phyloP scores from a whole-genome alignment of 2,888 invertebrate species.

The Oscheius sp. region DNA sequence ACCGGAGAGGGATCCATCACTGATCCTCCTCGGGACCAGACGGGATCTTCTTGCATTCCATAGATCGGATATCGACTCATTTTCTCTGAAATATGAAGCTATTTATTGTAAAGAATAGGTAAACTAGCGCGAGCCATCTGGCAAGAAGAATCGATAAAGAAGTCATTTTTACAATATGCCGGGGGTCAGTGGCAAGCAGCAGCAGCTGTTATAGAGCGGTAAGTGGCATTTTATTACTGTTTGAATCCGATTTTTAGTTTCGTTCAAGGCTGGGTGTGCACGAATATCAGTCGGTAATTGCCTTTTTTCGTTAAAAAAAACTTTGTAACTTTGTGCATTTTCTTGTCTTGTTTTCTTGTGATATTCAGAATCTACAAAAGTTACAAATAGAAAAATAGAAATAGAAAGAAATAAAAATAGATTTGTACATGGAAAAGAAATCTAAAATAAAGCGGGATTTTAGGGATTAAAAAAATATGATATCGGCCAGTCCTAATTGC shows the following conservation, averaged over 20 bases:
- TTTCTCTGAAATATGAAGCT: not conserved
- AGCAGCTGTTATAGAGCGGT: too few species aligned
- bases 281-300: too few species aligned
- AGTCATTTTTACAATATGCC: constrained; percentile 21
- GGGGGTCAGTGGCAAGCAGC: constrained; percentile 24
- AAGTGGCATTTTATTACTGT: too few species aligned
- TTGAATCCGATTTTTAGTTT: too few species aligned
- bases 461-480: not conserved
- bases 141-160: constrained; percentile 12
- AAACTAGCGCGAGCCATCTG: not conserved
- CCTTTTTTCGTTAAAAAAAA: too few species aligned
- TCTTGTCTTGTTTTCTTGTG: too few species aligned
- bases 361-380: too few species aligned
- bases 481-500: not conserved
- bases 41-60: constrained; percentile 53
- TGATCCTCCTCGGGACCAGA: constrained; percentile 45
- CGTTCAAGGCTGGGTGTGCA: too few species aligned
- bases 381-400: too few species aligned
- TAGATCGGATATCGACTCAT: constrained; percentile 54
- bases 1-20: constrained; percentile 14
- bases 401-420: too few species aligned
- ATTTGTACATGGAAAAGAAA: too few species aligned
- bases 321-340: too few species aligned
- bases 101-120: not conserved
- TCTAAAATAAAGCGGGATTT: not conserved